Evolutionary conservation across 2,888 invertebrate species (phyloP).

Genomic region (Scaptomyza polygonia): DNA sequence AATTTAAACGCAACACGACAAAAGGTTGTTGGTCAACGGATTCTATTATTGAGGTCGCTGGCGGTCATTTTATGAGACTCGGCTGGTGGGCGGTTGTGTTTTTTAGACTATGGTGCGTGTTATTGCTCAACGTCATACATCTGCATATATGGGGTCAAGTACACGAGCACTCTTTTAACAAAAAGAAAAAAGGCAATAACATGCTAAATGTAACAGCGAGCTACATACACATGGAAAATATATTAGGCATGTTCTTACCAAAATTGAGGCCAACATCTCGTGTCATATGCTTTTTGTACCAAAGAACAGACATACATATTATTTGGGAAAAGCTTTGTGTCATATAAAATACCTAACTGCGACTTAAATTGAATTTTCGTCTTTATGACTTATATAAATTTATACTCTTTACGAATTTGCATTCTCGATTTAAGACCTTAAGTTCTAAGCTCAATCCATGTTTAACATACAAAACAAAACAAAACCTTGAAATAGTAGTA

Average conservation of each 20-base stretch:
- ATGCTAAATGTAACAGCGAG: conserved; percentile 17
- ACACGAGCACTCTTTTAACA: conserved; percentile 25
- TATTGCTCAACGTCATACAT: conserved; percentile 20
- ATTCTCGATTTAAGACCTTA: too few relatives aligned
- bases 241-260: not conserved
- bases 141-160: conserved; percentile 55
- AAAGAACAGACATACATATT: not conserved
- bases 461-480: too few relatives aligned
- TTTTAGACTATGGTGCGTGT: not conserved
- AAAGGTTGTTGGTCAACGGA: conserved; percentile 30
- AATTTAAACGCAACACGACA: conserved; percentile 33
- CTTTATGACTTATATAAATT: too few relatives aligned
- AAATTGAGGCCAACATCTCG: not conserved
- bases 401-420: too few relatives aligned
- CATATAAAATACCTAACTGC: too few relatives aligned
- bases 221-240: not conserved
- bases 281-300: not conserved
- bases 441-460: too few relatives aligned
- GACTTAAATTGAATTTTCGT: too few relatives aligned
- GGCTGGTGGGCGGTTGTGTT: conserved; percentile 10
- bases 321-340: not conserved
- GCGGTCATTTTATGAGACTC: conserved; percentile 8
- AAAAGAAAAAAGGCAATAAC: conserved; percentile 7
- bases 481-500: too few relatives aligned
- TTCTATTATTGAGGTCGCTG: conserved; percentile 52